Evolutionary conservation across 2,113 vertebrate genomes (phyloP), one percentile per base, ranked within the genome.

Genomic region (Anseranas semipalmata): DNA sequence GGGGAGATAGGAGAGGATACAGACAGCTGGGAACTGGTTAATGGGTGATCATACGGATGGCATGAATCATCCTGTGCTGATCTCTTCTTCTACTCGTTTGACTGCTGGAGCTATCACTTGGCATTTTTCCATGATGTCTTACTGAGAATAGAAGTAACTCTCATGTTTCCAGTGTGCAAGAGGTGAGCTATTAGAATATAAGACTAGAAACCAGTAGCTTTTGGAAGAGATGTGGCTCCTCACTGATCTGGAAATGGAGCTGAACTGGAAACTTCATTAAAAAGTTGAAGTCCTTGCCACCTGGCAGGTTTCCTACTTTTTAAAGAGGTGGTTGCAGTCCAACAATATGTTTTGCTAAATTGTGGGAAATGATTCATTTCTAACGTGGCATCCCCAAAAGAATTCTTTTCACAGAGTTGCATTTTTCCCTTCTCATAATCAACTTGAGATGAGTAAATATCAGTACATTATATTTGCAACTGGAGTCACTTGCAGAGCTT

Each of bases 301-400:
- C 27, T 92, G 80, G 80, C 83, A 93, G 73, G 28, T 70, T 92
- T 89, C 76, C 80, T 85, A 2, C 48, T 85, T 86, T 89, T 78
- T 56, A 81, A 58, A 68, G 37, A 21, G 7, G 12, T 77, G 46
- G 75, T 96, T 89, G 80, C 52, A 50, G 33, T 75, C 66, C 48
- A 79, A 37, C 28, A 77, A 75, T 53, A 5, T 45, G 24, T 84
- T 96, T 78, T 90, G 18, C 33, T 81, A 33, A 72, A 65, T 70
- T 71, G 37, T 46, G 19, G 58, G 48, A 92, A 93, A 73, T 68
- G 0, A 72, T 68, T 67, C 0, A 27, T 68, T 90, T 90, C 78
- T 84, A 68, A 58, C 50, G 62, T 75, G 48, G 21, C 43, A 68
- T 72, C 15, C 62, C 60, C 76, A 48, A 78, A 92, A 68, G 20